These are phyloP conservation scores for Okapia johnstoni DNA, from an alignment of 2,113 vertebrate genomes.

Conservation along the genomic window DNA sequence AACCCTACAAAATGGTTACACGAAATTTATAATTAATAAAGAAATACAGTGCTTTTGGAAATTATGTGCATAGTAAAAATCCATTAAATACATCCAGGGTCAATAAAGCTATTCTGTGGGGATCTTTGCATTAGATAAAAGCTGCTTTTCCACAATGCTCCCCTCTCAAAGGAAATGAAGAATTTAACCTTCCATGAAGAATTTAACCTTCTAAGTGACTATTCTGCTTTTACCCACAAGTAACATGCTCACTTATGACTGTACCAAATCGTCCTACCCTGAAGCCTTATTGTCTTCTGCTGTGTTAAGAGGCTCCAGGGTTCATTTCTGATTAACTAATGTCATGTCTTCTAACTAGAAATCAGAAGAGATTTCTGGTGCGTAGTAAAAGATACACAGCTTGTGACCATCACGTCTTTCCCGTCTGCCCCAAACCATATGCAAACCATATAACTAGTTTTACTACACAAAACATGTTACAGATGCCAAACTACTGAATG, in stretches of 20 bases:
- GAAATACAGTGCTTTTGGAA: constrained; percentile 76
- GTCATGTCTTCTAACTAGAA: background rate
- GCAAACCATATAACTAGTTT: background rate
- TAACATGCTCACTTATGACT: constrained; percentile 3
- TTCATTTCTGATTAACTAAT: constrained; percentile 29
- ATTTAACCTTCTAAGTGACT: constrained; percentile 13
- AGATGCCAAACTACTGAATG: background rate
- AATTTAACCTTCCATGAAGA: constrained; percentile 25
- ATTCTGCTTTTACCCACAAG: constrained; percentile 11
- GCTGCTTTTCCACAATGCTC: constrained; percentile 76
- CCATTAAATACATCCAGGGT: constrained; percentile 86
- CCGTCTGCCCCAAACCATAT: background rate
- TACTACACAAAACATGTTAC: background rate
- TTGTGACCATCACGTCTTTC: background rate
- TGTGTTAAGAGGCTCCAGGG: background rate
- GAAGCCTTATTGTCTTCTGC: background rate
- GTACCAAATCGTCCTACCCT: background rate
- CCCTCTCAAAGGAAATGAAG: constrained; percentile 24
- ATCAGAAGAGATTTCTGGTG: background rate
- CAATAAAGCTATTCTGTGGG: constrained; percentile 67
- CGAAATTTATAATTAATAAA: constrained; percentile 77
- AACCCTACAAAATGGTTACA: constrained; percentile 80
- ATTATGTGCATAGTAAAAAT: constrained; percentile 78
- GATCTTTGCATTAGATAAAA: constrained; percentile 74
- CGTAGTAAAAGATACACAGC: background rate